Evolutionary conservation across 2,888 invertebrate species (phyloP).

Genomic region (Hylaea fasciaria): DNA sequence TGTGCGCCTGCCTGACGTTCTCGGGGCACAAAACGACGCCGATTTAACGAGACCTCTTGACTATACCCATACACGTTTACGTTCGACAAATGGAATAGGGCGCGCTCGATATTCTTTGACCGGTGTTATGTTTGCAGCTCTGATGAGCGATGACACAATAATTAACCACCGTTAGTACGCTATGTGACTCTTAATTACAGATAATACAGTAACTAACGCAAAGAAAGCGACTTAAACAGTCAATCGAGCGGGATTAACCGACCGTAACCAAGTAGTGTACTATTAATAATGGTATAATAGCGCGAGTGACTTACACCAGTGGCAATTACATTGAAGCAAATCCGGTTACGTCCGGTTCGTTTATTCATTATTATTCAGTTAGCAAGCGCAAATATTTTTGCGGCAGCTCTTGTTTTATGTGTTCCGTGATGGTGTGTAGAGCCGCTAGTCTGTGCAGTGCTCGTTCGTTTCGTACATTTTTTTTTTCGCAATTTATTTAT

Average conservation of each 20-base stretch:
- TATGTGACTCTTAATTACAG: slow-evolving; percentile 16
- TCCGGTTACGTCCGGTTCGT: slow-evolving; percentile 52
- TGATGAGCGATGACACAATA: slow-evolving; percentile 15
- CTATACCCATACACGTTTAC: slow-evolving; percentile 16
- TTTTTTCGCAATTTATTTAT: slow-evolving; percentile 65
- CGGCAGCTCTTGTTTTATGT: slow-evolving; percentile 52
- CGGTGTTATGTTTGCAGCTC: not conserved
- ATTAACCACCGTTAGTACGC: slow-evolving; percentile 18
- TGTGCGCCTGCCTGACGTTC: slow-evolving; percentile 21
- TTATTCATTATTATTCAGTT: slow-evolving; percentile 60
- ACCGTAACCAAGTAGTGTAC: slow-evolving; percentile 36
- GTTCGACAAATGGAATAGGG: slow-evolving; percentile 13
- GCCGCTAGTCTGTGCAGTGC: slow-evolving; percentile 46
- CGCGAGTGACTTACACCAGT: slow-evolving; percentile 40
- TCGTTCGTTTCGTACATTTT: slow-evolving; percentile 50
- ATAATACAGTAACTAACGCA: slow-evolving; percentile 19
- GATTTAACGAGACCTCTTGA: slow-evolving; percentile 47
- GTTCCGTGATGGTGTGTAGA: slow-evolving; percentile 41
- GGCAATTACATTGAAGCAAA: slow-evolving; percentile 50
- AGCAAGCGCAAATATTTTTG: slow-evolving; percentile 66
- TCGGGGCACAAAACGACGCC: slow-evolving; percentile 41
- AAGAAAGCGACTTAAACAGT: slow-evolving; percentile 32
- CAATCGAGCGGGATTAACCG: slow-evolving; percentile 34
- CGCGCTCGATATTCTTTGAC: slow-evolving; percentile 1
- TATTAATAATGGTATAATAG: slow-evolving; percentile 40